Conservation (phyloP, 2,888 invertebrate species). For the Agonum fuliginosum region DNA sequence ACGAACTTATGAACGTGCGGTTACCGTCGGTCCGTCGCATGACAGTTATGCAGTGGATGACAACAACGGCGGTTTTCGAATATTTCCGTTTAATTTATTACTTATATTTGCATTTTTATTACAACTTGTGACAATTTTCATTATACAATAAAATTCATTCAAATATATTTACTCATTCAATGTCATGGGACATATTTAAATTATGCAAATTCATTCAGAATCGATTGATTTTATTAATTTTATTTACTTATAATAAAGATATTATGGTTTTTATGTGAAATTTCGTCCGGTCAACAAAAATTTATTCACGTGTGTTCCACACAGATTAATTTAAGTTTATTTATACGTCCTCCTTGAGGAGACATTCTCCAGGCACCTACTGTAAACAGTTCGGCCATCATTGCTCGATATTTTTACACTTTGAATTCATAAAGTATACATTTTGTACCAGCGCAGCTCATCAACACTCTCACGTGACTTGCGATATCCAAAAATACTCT, state of each 20-base stretch:
- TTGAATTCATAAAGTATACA: conserved; percentile 68
- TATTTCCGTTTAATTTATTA: conserved; percentile 41
- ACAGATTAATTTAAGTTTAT: conserved; percentile 70
- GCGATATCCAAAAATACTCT: conserved; percentile 50
- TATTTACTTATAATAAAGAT: no score
- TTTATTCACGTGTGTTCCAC: conserved; percentile 68
- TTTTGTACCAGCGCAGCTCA: conserved; percentile 62
- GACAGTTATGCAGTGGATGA: not conserved
- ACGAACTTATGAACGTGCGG: no score
- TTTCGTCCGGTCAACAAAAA: conserved; percentile 67
- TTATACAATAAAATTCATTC: conserved; percentile 53
- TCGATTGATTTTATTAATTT: no score
- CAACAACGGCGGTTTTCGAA: not conserved
- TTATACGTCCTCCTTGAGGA: conserved; percentile 69
- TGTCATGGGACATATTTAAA: not conserved
- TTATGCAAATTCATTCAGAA: no score
- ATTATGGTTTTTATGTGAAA: conserved; percentile 32
- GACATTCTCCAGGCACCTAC: conserved; percentile 71
- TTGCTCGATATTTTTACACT: conserved; percentile 69
- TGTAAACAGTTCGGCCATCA: conserved; percentile 69
- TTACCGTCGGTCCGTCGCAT: no score
- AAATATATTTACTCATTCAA: conserved; percentile 16
- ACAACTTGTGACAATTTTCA: conserved; percentile 48
- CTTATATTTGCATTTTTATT: conserved; percentile 51
- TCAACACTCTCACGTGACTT: conserved; percentile 7